Evolutionary conservation across 2,797 vertebrate species (phyloP).

Genomic region (Erethizon dorsatum): DNA sequence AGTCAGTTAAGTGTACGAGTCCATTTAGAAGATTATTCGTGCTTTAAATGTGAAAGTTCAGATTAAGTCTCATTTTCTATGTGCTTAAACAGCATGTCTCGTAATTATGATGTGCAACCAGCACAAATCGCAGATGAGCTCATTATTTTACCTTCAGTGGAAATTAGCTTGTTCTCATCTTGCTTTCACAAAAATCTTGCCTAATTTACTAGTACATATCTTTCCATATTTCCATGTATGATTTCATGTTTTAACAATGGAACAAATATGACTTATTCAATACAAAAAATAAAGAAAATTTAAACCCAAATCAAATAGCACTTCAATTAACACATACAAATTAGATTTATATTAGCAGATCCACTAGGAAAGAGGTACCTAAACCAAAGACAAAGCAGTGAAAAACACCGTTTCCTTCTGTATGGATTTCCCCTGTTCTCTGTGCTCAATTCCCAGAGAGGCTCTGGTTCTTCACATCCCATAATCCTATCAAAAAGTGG

Average conservation of each 20-base stretch:
- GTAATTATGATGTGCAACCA: background rate
- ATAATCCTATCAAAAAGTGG: background rate
- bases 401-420: background rate
- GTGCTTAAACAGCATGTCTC: slow-evolving; percentile 25
- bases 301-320: slow-evolving; percentile 17
- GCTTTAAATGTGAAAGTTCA: background rate
- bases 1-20: background rate
- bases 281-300: slow-evolving; percentile 37
- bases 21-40: background rate
- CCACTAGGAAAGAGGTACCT: background rate
- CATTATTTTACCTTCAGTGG: slow-evolving; percentile 17
- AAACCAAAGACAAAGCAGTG: background rate
- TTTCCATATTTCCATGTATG: background rate
- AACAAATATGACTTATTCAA: slow-evolving; percentile 7
- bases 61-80: background rate
- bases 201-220: background rate
- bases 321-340: slow-evolving; percentile 3
- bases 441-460: background rate
- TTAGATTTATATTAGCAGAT: slow-evolving; percentile 12
- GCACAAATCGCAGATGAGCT: slow-evolving; percentile 26
- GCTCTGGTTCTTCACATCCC: background rate
- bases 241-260: slow-evolving; percentile 31
- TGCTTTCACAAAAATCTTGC: slow-evolving; percentile 23
- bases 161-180: slow-evolving; percentile 58
- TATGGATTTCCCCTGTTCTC: background rate